Evolutionary conservation across 2,113 vertebrate species (phyloP).

Genomic region (Corythaixoides concolor): DNA sequence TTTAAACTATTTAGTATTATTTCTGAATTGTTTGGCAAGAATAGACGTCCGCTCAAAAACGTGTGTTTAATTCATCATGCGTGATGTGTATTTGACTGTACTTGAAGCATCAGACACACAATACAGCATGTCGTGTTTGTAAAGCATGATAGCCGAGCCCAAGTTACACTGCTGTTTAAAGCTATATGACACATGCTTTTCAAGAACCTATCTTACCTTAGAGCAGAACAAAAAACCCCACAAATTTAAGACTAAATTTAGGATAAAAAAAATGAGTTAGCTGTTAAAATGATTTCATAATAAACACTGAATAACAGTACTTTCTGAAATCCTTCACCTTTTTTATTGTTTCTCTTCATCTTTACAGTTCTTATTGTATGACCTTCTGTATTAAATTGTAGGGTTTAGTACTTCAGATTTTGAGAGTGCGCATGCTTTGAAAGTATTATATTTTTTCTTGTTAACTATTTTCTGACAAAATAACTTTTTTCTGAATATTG

Average conservation of each 20-base stretch:
- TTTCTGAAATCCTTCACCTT: background rate
- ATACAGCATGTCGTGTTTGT: background rate
- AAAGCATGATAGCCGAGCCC: background rate
- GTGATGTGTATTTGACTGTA: slow-evolving; percentile 26
- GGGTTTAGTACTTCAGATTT: background rate
- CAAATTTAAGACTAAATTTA: background rate
- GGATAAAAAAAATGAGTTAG: background rate
- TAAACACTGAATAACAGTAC: background rate
- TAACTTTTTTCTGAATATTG: background rate
- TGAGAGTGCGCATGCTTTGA: background rate
- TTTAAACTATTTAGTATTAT: slow-evolving; percentile 67
- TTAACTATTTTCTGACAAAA: background rate
- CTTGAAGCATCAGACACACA: slow-evolving; percentile 4
- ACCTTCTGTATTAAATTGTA: background rate
- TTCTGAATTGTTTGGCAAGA: slow-evolving; percentile 72
- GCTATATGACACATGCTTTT: background rate
- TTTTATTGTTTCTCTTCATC: background rate
- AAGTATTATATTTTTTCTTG: background rate
- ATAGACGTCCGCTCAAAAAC: slow-evolving; percentile 56
- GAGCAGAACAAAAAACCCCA: background rate
- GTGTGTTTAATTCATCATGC: slow-evolving; percentile 52
- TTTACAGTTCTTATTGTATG: background rate
- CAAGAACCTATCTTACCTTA: background rate
- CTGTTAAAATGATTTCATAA: background rate
- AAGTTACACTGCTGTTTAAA: background rate